A percentile compares a stretch with the other conserved stretches of the same genome.
phyloP scores from a whole-genome alignment of 2,797 vertebrate genomes.

The Oreochromis grahami region DNA sequence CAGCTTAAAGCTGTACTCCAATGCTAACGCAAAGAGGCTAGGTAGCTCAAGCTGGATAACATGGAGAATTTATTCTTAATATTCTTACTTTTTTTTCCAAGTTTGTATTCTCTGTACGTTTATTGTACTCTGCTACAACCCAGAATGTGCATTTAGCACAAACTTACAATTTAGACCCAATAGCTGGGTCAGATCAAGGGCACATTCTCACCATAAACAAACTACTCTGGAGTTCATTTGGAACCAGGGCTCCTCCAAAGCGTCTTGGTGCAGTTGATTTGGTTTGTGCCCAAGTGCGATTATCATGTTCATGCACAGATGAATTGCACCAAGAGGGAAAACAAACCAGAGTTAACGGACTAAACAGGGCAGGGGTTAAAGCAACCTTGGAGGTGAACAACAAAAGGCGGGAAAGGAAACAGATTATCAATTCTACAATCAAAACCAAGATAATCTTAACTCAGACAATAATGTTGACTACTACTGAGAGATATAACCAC shows the following conservation, averaged over 20 bases:
- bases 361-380: background rate
- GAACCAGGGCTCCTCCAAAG: background rate
- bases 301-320: background rate
- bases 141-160: background rate
- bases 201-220: background rate
- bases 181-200: background rate
- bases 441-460: background rate
- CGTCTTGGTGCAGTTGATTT: background rate
- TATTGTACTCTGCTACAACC: background rate
- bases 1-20: background rate
- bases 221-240: background rate
- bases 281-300: background rate
- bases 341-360: background rate
- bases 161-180: background rate
- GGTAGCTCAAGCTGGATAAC: background rate
- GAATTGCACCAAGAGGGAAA: background rate
- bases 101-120: background rate
- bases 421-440: background rate
- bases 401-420: background rate
- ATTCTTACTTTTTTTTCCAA: background rate
- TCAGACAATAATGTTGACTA: background rate
- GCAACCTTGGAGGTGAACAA: background rate
- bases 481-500: background rate
- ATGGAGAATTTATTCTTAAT: background rate
- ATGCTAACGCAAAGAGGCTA: rapidly evolving